These are phyloP conservation scores for Dromas ardeola DNA, from an alignment of 2,113 vertebrate genomes.

Conservation along the genomic window DNA sequence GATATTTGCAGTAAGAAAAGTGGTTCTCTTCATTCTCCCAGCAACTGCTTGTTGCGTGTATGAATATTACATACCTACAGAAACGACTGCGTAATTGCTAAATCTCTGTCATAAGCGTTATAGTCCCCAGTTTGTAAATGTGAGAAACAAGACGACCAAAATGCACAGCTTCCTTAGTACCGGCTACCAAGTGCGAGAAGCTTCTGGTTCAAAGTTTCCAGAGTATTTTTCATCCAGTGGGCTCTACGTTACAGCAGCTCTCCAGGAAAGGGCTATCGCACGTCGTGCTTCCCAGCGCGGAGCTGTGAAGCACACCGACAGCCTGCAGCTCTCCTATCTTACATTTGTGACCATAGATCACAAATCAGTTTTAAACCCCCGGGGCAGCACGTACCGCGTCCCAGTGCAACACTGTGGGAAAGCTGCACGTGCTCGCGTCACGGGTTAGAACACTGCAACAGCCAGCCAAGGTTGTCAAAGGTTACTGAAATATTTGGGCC, in stretches of 20 bases:
- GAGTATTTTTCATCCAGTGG: background rate
- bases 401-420: background rate
- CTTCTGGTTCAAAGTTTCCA: background rate
- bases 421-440: background rate
- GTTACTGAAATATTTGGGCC: background rate
- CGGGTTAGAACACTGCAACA: fast-evolving
- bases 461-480: background rate
- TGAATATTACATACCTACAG: background rate
- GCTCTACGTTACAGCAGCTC: background rate
- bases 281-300: background rate
- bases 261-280: background rate
- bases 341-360: background rate
- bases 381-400: fast-evolving
- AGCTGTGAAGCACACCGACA: background rate
- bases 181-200: background rate
- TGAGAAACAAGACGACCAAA: background rate
- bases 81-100: background rate
- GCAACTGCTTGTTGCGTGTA: background rate
- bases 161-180: background rate
- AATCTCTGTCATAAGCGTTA: background rate
- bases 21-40: background rate
- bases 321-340: background rate
- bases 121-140: background rate
- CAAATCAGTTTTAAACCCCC: background rate
- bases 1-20: background rate